Evolutionary conservation across 2,797 vertebrate species (phyloP).

Genomic region (Myiotriccus ornatus): DNA sequence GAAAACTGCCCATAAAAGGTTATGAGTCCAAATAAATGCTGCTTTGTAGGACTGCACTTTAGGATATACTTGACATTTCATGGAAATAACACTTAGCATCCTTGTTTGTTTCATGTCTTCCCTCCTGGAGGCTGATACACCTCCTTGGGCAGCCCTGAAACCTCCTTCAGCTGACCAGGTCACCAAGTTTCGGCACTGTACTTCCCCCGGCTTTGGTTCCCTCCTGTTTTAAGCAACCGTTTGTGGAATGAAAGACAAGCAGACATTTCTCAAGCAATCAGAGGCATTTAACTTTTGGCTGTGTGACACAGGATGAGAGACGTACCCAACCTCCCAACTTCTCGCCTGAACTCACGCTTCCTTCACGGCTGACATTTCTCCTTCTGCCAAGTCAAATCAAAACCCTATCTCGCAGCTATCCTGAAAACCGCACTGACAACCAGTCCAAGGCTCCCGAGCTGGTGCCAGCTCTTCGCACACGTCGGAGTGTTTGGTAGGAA

Average conservation of each 20-base stretch:
- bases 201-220: not conserved
- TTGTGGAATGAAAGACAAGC: not conserved
- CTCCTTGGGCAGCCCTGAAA: not conserved
- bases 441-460: not conserved
- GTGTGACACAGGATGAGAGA: not conserved
- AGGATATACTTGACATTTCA: not conserved
- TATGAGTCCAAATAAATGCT: not conserved
- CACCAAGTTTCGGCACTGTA: rapidly evolving
- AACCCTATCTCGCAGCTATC: not conserved
- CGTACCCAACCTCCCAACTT: not conserved
- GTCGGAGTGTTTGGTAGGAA: not conserved
- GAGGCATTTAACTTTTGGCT: constrained; percentile 30
- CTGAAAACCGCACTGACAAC: not conserved
- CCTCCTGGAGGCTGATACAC: not conserved
- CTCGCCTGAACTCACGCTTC: not conserved
- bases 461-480: not conserved
- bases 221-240: not conserved
- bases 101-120: not conserved
- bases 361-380: constrained; percentile 46
- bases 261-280: not conserved
- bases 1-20: not conserved
- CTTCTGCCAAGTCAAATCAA: constrained; percentile 49
- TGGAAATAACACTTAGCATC: not conserved
- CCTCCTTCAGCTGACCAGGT: not conserved
- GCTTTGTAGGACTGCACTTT: not conserved